Percentiles rank a stretch among this genome's conserved stretches.
Evolutionary conservation across 2,888 invertebrate species (phyloP).

Genomic region (Drosophila longiperda): DNA sequence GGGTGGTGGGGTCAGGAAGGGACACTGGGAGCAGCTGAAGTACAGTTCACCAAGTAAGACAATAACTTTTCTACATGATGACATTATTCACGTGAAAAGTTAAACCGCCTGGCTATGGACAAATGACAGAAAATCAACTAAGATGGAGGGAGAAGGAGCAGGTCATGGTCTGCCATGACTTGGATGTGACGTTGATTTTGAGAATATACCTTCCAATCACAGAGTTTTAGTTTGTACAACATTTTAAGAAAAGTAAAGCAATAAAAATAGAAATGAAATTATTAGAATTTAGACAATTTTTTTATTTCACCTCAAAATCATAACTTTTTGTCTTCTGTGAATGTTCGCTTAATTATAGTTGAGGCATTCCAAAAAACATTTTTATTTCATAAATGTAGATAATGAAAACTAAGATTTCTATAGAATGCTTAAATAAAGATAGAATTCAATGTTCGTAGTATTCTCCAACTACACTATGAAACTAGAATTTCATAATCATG

Average conservation of each 20-base stretch:
- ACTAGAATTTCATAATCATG: neutral
- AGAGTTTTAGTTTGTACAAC: neutral
- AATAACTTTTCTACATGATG: constrained; percentile 72
- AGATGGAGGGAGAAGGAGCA: neutral
- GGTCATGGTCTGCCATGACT: neutral
- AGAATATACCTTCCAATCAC: neutral
- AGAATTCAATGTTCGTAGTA: neutral
- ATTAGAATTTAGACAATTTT: neutral
- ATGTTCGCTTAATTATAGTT: neutral
- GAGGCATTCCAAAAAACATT: neutral
- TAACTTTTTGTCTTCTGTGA: neutral
- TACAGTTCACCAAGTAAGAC: constrained; percentile 62
- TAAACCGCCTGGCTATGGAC: constrained; percentile 51
- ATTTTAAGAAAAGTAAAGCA: neutral
- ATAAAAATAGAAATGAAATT: neutral
- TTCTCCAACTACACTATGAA: neutral
- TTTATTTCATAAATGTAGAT: accelerated
- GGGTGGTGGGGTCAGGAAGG: neutral
- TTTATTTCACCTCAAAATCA: neutral
- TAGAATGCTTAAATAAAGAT: neutral
- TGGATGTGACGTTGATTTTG: constrained; percentile 19
- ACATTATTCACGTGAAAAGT: constrained; percentile 78
- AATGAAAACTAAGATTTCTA: neutral
- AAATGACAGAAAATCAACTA: constrained; percentile 1
- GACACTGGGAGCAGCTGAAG: constrained; percentile 36